A percentile compares a stretch with the other conserved stretches of the same genome.
phyloP scores from a whole-genome alignment of 2,113 vertebrate species.

The Gobiocypris rarus region DNA sequence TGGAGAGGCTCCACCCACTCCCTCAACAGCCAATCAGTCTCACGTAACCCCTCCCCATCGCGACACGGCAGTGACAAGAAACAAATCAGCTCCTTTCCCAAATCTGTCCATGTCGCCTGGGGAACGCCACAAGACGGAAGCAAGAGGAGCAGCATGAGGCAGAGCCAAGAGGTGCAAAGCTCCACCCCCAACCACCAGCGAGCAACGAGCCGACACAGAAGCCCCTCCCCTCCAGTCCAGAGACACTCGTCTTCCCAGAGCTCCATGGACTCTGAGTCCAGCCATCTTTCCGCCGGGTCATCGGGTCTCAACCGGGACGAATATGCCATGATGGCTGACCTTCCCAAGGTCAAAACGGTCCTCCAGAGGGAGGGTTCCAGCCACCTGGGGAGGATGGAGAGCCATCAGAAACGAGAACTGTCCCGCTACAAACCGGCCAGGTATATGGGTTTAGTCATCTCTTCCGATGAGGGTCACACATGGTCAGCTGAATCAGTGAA shows the following conservation, averaged over 20 bases:
- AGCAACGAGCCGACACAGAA: slow-evolving; percentile 48
- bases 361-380: slow-evolving; percentile 67
- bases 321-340: slow-evolving; percentile 85
- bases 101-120: slow-evolving; percentile 41
- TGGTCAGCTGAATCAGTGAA: background rate
- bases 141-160: slow-evolving; percentile 59
- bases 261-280: slow-evolving; percentile 77
- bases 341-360: slow-evolving; percentile 85
- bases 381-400: slow-evolving; percentile 65
- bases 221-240: slow-evolving; percentile 65
- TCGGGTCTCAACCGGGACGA: slow-evolving; percentile 81
- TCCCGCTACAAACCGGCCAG: slow-evolving; percentile 93
- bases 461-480: background rate
- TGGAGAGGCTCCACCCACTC: slow-evolving; percentile 63
- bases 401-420: slow-evolving; percentile 75
- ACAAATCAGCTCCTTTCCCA: slow-evolving; percentile 45
- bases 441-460: slow-evolving; percentile 48
- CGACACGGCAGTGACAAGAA: slow-evolving; percentile 53
- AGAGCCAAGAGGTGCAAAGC: slow-evolving; percentile 29
- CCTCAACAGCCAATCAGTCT: slow-evolving; percentile 63
- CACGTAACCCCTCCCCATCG: slow-evolving; percentile 67
- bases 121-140: slow-evolving; percentile 59
- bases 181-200: slow-evolving; percentile 51
- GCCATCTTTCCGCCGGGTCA: slow-evolving; percentile 67
- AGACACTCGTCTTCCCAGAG: slow-evolving; percentile 75